Evolutionary conservation across 2,888 invertebrate species (phyloP).

Genomic region (Adineta ricciae): DNA sequence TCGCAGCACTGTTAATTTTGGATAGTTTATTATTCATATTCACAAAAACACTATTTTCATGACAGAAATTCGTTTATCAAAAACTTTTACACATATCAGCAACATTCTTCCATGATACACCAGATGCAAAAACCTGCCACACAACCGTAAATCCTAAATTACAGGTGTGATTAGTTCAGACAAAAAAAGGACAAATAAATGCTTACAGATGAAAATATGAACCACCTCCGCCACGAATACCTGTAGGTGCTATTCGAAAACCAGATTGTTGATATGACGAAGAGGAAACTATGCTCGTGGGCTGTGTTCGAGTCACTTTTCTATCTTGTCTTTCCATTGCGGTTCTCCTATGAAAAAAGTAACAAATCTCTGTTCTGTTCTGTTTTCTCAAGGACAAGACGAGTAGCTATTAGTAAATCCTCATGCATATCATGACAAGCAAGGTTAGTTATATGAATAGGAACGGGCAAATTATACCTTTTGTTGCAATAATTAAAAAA

Average conservation of each 20-base stretch:
- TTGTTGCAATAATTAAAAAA: background rate
- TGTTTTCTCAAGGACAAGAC: background rate
- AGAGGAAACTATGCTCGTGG: background rate
- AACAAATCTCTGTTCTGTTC: background rate
- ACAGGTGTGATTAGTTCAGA: background rate
- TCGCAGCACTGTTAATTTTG: background rate
- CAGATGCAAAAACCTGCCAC: background rate
- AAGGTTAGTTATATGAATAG: no score
- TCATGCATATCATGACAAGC: background rate
- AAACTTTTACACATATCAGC: no score
- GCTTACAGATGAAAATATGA: background rate
- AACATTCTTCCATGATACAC: background rate
- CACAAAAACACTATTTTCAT: no score
- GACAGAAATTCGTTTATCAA: background rate
- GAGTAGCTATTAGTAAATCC: background rate
- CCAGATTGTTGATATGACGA: background rate
- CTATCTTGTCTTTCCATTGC: background rate
- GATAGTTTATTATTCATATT: background rate
- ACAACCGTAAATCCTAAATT: background rate
- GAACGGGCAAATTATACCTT: background rate
- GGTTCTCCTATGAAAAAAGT: background rate
- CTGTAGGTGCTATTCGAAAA: background rate
- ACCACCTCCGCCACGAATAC: background rate
- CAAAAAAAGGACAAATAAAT: background rate
- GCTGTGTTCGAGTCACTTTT: background rate